Evolutionary conservation across 2,888 invertebrate species (phyloP), one percentile per base, ranked within the genome.

Genomic region (Strigamia transsilvanica): DNA sequence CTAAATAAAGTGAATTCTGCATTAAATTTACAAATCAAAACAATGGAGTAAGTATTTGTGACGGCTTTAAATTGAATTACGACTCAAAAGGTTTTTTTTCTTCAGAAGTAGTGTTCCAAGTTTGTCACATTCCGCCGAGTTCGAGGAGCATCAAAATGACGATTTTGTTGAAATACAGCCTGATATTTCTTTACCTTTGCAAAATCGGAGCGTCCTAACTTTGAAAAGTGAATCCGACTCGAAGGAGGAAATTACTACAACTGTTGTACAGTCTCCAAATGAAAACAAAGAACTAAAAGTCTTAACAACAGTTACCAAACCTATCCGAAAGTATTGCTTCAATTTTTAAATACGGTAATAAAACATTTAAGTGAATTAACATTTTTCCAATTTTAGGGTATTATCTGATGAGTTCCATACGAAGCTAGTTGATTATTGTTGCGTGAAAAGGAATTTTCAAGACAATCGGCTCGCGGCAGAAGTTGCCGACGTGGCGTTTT

Each of bases 351-450:
- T 38, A 6, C 6, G 4, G 6, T 38, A 9, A 6, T 10, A 38
- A 38, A 27, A 27, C 27, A 27, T 27, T 27, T 27, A 46, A 46
- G 46, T 46, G 4, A 46, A 46, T 4, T 46, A 2, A 27, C 27
- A 27, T 27, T 27, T 27, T 27, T 27, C 12, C 12, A 77, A 77
- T 87, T 86, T 82, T 85, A 91, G 91, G 84, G 87, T 89, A 84
- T 87, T 91, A 84, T 89, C 91, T 7, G 85, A 86, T 1, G 87
- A 87, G 82, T 92, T 91, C 85, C 90, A 90, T 83, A 88, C 89
- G 85, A 91, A 91, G 85, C 88, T 92, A 23, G 86, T 91, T 80
- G 86, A 88, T 51, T 85, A 88, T 56, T 91, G 91, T 84, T 88
- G 90, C 83, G 86, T 87, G 73, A 88, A 88, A 83, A 87, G 87